Percentiles rank a stretch among this genome's conserved stretches.
These are phyloP conservation scores for Scaptodrosophila latifasciaeformis DNA, from an alignment of 2,888 invertebrate genomes.

Conservation along the genomic window DNA sequence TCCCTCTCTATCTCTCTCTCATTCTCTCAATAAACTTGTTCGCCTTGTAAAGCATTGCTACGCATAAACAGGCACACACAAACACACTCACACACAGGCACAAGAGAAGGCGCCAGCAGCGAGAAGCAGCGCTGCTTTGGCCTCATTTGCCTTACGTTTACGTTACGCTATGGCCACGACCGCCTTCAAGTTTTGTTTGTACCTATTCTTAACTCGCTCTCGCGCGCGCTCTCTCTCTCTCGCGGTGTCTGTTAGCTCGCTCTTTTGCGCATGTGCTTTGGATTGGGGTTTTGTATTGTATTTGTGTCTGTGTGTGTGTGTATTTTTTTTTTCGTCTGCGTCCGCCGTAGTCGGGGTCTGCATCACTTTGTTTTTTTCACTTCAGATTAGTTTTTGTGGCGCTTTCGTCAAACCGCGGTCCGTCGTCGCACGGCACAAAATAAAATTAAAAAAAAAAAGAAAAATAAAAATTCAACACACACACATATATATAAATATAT, in stretches of 20 bases:
- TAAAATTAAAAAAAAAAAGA: conserved; percentile 23
- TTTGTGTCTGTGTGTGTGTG: no score
- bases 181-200: background rate
- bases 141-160: conserved; percentile 48
- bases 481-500: conserved; percentile 22
- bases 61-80: conserved; percentile 44
- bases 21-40: conserved; percentile 54
- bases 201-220: conserved; percentile 15
- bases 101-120: conserved; percentile 21
- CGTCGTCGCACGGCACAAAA: conserved; percentile 42
- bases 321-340: no score
- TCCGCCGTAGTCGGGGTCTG: conserved; percentile 18
- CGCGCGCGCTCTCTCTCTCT: conserved; percentile 17
- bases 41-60: conserved; percentile 52
- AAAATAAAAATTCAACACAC: no score
- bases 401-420: conserved; percentile 63
- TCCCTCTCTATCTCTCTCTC: conserved; percentile 5
- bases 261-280: conserved; percentile 12
- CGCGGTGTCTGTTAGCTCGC: background rate
- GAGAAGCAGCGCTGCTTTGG: conserved; percentile 59
- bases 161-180: conserved; percentile 15
- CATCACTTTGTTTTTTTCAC: conserved; percentile 50
- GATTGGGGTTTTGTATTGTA: no score
- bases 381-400: conserved; percentile 69
- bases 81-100: conserved; percentile 17